These are phyloP conservation scores for Brachyptera putata DNA, from an alignment of 2,888 invertebrate genomes.

Conservation along the genomic window DNA sequence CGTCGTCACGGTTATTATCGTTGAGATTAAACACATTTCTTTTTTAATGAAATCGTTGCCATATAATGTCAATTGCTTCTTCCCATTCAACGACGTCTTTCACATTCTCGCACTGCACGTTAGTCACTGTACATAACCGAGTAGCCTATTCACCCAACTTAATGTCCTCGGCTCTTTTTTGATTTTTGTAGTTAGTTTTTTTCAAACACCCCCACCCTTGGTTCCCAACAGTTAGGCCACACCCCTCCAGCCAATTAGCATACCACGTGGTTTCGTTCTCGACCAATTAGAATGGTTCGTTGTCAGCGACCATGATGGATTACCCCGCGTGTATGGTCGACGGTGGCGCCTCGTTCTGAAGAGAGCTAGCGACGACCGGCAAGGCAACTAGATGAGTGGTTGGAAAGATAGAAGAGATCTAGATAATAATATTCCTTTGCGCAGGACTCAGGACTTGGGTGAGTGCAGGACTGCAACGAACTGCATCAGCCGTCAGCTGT, in stretches of 20 bases:
- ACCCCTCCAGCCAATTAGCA: constrained; percentile 51
- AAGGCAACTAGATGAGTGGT: background rate
- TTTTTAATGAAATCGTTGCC: too few relatives aligned
- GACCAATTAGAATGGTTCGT: constrained; percentile 49
- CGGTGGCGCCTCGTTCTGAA: constrained; percentile 23
- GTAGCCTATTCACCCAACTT: constrained; percentile 12
- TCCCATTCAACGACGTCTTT: too few relatives aligned
- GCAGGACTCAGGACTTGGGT: too few relatives aligned
- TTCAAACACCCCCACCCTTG: constrained; percentile 27
- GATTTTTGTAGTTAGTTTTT: constrained; percentile 23
- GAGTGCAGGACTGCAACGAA: too few relatives aligned
- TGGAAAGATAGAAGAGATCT: background rate
- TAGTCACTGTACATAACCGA: background rate
- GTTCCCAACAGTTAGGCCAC: constrained; percentile 21
- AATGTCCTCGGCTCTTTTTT: constrained; percentile 15
- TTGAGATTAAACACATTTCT: too few relatives aligned
- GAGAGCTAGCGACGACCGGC: background rate
- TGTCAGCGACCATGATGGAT: constrained; percentile 60
- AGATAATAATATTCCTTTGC: background rate
- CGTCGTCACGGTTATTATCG: too few relatives aligned
- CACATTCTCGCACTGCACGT: too few relatives aligned
- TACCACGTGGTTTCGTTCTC: constrained; percentile 55
- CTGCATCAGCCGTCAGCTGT: too few relatives aligned
- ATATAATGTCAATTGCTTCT: too few relatives aligned
- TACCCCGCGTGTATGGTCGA: constrained; percentile 39